A percentile compares a stretch with the other conserved stretches of the same genome.
Conservation (phyloP, 2,888 invertebrate genomes). For the Metellina segmentata region DNA sequence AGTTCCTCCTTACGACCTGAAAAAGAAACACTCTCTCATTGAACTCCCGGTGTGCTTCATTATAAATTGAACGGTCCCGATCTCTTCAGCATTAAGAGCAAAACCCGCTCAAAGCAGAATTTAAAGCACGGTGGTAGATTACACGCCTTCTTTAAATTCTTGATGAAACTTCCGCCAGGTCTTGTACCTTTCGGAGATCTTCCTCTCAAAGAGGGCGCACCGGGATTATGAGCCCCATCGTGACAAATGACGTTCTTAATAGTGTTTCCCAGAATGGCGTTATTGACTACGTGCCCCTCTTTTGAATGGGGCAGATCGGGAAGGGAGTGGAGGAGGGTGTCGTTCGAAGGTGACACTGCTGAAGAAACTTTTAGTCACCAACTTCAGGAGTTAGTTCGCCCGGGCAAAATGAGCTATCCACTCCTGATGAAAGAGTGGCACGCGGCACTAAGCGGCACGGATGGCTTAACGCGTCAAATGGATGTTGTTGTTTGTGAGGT, state of each 20-base stretch:
- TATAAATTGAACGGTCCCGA: constrained; percentile 56
- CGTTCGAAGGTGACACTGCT: background rate
- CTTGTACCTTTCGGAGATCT: constrained; percentile 16
- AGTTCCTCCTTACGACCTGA: constrained; percentile 32
- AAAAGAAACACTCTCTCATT: background rate
- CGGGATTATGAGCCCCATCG: constrained; percentile 65
- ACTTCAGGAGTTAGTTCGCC: background rate
- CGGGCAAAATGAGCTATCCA: constrained; percentile 55
- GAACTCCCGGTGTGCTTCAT: constrained; percentile 34
- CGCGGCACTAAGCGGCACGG: constrained; percentile 24
- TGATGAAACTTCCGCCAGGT: constrained; percentile 43
- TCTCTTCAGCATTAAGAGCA: constrained; percentile 42
- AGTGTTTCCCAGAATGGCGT: constrained; percentile 54
- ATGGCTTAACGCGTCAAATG: constrained; percentile 46
- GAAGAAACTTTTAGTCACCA: no score
- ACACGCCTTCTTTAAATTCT: constrained; percentile 62
- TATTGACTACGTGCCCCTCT: constrained; percentile 68
- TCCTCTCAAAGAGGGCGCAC: background rate
- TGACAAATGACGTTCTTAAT: constrained; percentile 71
- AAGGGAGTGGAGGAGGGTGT: background rate
- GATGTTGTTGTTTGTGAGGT: background rate
- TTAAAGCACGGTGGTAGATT: constrained; percentile 62
- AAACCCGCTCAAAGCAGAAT: constrained; percentile 50
- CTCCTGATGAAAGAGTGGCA: constrained; percentile 1
- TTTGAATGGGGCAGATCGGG: background rate